These are phyloP conservation scores for Dasysyrphus tricinctus DNA, from an alignment of 2,888 invertebrate genomes.

Conservation along the genomic window DNA sequence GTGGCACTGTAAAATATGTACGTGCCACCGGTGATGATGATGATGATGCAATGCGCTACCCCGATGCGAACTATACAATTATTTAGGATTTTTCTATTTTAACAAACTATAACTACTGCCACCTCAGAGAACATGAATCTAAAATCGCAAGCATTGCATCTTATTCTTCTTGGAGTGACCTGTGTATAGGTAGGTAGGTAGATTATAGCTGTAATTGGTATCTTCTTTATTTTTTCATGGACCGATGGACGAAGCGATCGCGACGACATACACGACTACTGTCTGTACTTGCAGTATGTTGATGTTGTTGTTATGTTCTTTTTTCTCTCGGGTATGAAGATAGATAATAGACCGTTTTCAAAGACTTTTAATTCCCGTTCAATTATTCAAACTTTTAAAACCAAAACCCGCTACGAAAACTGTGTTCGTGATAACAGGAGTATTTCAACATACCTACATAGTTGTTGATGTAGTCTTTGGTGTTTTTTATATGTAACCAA, in stretches of 20 bases:
- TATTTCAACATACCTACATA: conserved; percentile 11
- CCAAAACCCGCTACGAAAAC: conserved; percentile 15
- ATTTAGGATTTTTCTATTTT: conserved; percentile 36
- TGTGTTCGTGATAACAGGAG: conserved; percentile 50
- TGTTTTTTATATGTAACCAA: too few relatives aligned
- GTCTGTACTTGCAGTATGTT: too few relatives aligned
- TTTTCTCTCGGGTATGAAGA: conserved; percentile 25
- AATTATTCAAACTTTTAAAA: conserved; percentile 57
- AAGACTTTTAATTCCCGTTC: conserved; percentile 62
- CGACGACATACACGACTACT: not conserved
- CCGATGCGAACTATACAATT: conserved; percentile 51
- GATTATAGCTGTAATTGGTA: conserved; percentile 52
- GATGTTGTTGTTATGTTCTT: conserved; percentile 4
- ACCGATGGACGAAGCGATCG: not conserved
- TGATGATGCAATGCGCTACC: conserved; percentile 1
- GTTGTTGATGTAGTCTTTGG: not conserved
- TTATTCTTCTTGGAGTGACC: conserved; percentile 37
- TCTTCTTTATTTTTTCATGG: conserved; percentile 20
- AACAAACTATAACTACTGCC: conserved; percentile 26
- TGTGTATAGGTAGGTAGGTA: not conserved
- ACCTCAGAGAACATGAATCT: conserved; percentile 57
- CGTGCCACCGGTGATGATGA: conserved; percentile 36
- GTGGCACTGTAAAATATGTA: conserved; percentile 33
- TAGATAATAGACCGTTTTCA: conserved; percentile 35
- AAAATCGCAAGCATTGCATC: conserved; percentile 53